Conservation (phyloP, 2,113 vertebrate species). For the Chionodraco myersi region DNA sequence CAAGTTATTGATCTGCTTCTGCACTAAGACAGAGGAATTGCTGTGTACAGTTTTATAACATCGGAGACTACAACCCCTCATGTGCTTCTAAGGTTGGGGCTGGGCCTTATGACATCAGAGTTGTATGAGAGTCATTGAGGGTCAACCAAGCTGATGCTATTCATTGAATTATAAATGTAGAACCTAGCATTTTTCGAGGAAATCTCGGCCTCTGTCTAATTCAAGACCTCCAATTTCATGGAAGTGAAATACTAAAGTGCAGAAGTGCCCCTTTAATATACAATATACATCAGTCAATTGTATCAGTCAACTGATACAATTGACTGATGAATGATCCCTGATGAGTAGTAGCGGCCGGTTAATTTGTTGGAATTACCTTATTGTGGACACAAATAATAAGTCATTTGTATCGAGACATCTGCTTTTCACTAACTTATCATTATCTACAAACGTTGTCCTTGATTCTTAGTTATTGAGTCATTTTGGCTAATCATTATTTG, state of each 20-base stretch:
- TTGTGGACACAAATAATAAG: neutral
- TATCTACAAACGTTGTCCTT: neutral
- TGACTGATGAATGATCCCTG: neutral
- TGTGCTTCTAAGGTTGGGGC: neutral
- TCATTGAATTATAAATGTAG: neutral
- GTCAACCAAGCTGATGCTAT: neutral
- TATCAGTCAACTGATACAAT: too few species aligned
- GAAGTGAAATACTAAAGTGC: neutral
- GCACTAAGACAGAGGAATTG: neutral
- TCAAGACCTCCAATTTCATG: neutral
- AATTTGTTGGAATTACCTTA: neutral
- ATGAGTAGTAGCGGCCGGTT: neutral
- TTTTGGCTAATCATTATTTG: neutral
- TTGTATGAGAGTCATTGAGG: neutral
- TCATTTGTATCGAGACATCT: neutral
- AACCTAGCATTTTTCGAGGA: too few species aligned
- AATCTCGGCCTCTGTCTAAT: neutral
- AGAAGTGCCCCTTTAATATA: neutral
- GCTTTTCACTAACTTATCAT: neutral
- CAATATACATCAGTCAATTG: too few species aligned
- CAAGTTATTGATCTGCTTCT: neutral
- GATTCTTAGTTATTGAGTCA: constrained; percentile 22
- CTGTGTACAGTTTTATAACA: neutral
- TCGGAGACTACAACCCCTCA: neutral
- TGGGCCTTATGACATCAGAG: neutral